A percentile compares a stretch with the other conserved stretches of the same genome.
phyloP scores from a whole-genome alignment of 2,888 invertebrate genomes.

The Rugalucina vietnamica region DNA sequence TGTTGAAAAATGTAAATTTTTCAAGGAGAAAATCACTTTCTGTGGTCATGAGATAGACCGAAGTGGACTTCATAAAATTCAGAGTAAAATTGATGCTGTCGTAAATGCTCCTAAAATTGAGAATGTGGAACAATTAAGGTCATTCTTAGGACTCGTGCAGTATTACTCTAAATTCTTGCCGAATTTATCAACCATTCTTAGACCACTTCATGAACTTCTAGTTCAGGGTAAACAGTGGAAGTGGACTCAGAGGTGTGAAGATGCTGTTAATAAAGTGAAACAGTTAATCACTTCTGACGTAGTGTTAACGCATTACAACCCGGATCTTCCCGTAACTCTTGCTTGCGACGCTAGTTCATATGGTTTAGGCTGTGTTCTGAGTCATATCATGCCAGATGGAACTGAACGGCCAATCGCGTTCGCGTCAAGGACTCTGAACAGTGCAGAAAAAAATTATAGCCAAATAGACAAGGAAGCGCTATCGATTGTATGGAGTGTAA shows the following conservation, averaged over 20 bases:
- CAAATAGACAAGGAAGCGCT: slow-evolving; percentile 61
- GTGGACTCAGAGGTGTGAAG: slow-evolving; percentile 51
- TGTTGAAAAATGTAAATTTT: slow-evolving; percentile 48
- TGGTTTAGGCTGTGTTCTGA: slow-evolving; percentile 79
- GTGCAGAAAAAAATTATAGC: slow-evolving; percentile 61
- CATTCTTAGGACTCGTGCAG: slow-evolving; percentile 42
- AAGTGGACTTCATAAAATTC: slow-evolving; percentile 46
- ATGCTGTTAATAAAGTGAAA: slow-evolving; percentile 66
- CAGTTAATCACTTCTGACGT: slow-evolving; percentile 53
- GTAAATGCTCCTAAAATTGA: slow-evolving; percentile 34
- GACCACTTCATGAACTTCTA: slow-evolving; percentile 66
- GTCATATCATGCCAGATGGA: slow-evolving; percentile 47
- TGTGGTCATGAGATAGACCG: slow-evolving; percentile 47
- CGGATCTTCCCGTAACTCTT: slow-evolving; percentile 73
- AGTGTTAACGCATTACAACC: slow-evolving; percentile 78
- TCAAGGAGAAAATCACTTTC: slow-evolving; percentile 34
- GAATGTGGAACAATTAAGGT: slow-evolving; percentile 34
- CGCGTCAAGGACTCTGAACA: slow-evolving; percentile 60
- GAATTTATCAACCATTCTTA: slow-evolving; percentile 25
- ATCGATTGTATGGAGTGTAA: slow-evolving; percentile 81
- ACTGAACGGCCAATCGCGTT: slow-evolving; percentile 63
- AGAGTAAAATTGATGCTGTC: slow-evolving; percentile 40
- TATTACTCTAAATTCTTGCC: slow-evolving; percentile 43
- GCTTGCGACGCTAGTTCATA: slow-evolving; percentile 82
- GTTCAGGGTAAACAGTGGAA: slow-evolving; percentile 51